phyloP scores from a whole-genome alignment of 1,140 invertebrate genomes.

The Penaeus indicus region DNA sequence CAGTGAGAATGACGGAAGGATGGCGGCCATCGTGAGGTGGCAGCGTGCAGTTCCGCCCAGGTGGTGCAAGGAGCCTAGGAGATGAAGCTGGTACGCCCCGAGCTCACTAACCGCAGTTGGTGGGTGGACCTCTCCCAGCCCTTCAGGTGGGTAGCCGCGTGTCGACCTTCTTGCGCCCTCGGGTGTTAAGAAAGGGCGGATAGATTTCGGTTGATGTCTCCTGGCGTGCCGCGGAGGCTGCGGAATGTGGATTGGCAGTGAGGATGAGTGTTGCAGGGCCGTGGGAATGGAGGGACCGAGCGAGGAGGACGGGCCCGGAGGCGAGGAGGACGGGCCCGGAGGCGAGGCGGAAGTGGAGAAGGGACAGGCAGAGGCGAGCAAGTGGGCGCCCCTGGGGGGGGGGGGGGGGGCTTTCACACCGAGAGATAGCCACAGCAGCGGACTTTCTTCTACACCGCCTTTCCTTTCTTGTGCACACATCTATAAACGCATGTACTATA shows the following conservation, averaged over 20 bases:
- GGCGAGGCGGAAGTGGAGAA: background rate
- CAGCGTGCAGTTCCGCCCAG: background rate
- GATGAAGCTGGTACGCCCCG: slow-evolving; percentile 28
- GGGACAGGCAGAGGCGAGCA: background rate
- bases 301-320: background rate
- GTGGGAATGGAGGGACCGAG: background rate
- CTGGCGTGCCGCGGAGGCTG: slow-evolving; percentile 7
- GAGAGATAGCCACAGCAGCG: too few relatives aligned
- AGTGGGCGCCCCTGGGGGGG: too few relatives aligned
- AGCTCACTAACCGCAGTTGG: slow-evolving; percentile 15
- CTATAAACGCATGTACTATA: too few relatives aligned
- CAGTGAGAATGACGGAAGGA: background rate
- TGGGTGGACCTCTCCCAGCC: slow-evolving; percentile 36
- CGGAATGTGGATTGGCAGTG: slow-evolving; percentile 15
- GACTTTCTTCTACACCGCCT: too few relatives aligned
- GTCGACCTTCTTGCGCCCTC: too few relatives aligned
- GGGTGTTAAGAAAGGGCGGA: too few relatives aligned
- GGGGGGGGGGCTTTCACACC: too few relatives aligned
- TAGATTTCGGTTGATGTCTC: background rate
- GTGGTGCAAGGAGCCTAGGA: background rate
- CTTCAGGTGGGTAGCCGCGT: slow-evolving; percentile 7
- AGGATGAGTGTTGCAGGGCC: background rate
- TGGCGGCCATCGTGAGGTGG: background rate
- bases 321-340: background rate
- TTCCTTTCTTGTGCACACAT: too few relatives aligned